phyloP scores from a whole-genome alignment of 2,113 vertebrate species.

The Parotia lawesii region DNA sequence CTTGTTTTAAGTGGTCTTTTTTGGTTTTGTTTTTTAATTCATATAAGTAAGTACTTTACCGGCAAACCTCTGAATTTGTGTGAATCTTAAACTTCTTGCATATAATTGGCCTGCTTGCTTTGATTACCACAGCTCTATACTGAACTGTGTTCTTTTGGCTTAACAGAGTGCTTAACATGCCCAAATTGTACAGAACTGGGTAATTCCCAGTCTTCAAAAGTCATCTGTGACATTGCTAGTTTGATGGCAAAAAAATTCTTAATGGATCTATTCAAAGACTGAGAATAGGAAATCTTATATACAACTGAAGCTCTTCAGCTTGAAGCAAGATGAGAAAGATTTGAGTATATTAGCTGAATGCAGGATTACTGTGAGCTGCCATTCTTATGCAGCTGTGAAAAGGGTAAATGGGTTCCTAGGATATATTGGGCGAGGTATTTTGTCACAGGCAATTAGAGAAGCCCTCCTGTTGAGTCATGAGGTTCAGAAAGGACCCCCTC shows the following conservation, averaged over 20 bases:
- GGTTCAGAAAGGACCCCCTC: neutral
- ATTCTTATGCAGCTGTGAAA: neutral
- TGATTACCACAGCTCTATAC: neutral
- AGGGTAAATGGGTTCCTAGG: neutral
- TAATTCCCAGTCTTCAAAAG: neutral
- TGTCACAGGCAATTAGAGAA: neutral
- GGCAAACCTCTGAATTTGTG: neutral
- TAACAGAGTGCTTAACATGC: neutral
- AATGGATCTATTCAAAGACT: neutral
- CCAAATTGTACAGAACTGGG: neutral
- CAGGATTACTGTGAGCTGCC: neutral
- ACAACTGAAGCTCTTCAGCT: neutral
- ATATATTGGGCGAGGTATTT: neutral
- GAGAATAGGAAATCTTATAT: neutral
- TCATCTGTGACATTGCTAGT: neutral
- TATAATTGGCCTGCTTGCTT: neutral
- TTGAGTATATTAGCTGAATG: neutral
- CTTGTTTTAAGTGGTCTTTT: neutral
- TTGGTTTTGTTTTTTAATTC: neutral
- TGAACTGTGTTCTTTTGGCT: neutral
- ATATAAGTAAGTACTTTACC: neutral
- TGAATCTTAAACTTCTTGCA: neutral
- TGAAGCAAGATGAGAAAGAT: neutral
- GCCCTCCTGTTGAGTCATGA: neutral
- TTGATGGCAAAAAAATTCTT: neutral